phyloP scores from a whole-genome alignment of 2,113 vertebrate genomes.

The Pogonocichla stellata region DNA sequence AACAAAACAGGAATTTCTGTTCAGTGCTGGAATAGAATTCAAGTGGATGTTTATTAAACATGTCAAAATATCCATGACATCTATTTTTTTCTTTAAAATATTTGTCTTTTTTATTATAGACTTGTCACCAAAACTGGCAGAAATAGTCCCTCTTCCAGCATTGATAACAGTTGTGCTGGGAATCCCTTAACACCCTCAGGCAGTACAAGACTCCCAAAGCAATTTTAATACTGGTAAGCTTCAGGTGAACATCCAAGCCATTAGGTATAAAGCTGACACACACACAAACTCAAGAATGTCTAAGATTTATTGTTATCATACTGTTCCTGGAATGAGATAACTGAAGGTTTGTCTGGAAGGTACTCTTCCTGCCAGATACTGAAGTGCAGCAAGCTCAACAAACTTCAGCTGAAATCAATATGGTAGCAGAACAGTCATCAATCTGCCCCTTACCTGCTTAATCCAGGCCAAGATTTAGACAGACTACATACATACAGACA shows the following conservation, averaged over 20 bases:
- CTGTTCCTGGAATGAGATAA: neutral
- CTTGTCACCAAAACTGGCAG: neutral
- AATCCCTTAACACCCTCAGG: neutral
- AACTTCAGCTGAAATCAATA: constrained; percentile 33
- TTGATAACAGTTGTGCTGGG: neutral
- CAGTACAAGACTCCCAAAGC: neutral
- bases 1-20: neutral
- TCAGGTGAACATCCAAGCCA: neutral
- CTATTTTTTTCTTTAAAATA: neutral
- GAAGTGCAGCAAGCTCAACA: neutral
- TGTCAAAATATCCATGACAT: neutral
- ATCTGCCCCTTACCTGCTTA: neutral
- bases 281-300: neutral
- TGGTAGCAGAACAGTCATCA: neutral
- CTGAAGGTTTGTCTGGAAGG: neutral
- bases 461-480: neutral
- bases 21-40: neutral
- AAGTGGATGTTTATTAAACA: neutral
- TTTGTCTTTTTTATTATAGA: neutral
- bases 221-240: constrained; percentile 6
- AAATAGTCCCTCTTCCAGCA: neutral
- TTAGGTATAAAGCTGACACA: neutral
- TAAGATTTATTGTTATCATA: constrained; percentile 16
- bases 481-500: neutral
- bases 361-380: neutral